Evolutionary conservation across 1,140 invertebrate genomes (phyloP), one percentile per base, ranked within the genome.

Genomic region (Nautilus pompilius): DNA sequence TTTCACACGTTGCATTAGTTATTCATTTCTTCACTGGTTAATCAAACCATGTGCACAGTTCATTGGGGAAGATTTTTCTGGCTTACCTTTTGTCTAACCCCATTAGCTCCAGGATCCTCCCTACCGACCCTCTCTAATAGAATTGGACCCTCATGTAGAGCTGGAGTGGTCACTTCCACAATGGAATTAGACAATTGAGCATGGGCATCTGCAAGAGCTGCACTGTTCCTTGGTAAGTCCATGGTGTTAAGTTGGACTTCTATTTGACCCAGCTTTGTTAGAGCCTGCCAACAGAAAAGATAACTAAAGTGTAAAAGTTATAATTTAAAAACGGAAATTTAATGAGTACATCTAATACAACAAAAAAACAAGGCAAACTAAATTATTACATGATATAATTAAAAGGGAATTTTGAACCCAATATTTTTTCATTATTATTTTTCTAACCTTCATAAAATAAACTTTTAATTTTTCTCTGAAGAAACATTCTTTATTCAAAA

Each of bases 201-300:
- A 76, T 90, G 90, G 56, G 90, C 84, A 75, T 88, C 86, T 56
- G 86, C 87, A 54, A 91, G 84, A 69, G 88, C 86, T 3, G 85
- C 73, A 5, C 89, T 89, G 66, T 87, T 88, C 34, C 86, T 80
- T 2, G 88, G 84, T 73, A 90, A 80, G 70, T 83, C 81, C 69
- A 71, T 74, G 30, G 86, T 90, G 41, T 87, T 87, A 60, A 92
- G 76, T 72, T 92, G 89, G 68, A 90, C 86, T 83, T 93, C 90
- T 10, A 92, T 80, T 76, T 92, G 89, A 78, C 91, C 89, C 60
- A 92, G 75, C 79, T 91, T 90, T 58, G 85, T 89, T 46, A 90
- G 81, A 54, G 89, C 90, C 87, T 91, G 70, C 3, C 79, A 72
- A 71, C n/a, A n/a, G n/a, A n/a, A n/a, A n/a, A n/a, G n/a, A n/a